Base-by-base conservation (phyloP, 2,113 vertebrate species). In the Oreochromis tanganicae region DNA sequence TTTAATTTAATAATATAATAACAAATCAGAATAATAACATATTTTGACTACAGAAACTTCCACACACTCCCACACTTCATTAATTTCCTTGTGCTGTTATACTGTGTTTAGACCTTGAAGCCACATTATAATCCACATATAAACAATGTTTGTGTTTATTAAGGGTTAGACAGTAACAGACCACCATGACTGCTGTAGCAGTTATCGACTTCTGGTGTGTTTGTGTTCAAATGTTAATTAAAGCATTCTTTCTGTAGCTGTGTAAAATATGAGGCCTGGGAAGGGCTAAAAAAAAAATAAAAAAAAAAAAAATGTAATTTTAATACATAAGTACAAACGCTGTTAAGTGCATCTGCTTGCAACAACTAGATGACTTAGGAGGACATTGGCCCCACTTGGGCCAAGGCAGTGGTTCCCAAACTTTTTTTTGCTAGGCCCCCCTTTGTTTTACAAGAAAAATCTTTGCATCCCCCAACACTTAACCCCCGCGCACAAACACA, bases 251-350 rank as follows among this genome's bases (percentile, higher is more conserved):
- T 29, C 43, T 50, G 71, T n/a, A 32, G 27, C 71, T 50, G 0
- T 78, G 43, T 78, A 50, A 0, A 11, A 29, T 2, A 50, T 13
- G 27, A 50, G 12, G 73, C 2, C 16, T 32, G 16, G 0, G 16
- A 50, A 48, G 16, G 4, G 43, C 24, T 50, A 78, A 17, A 19
- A 61, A 19, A 46, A 17, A 6, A 24, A 24, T 24, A 24, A 24
- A 24, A n/a, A 21, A 21, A 21, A 21, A 21, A 21, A 21, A 21
- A 21, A 21, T 19, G 0, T 19, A 2, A 32, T 78, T 75, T 75
- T 48, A 50, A 50, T 75, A 50, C 16, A 32, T 24, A 0, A 0
- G 27, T 50, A 78, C 6, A 46, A 38, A 68, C 34, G 41, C 1
- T 3, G 19, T 68, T 41, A 68, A 38, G 19, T 66, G 61, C 61